Evolutionary conservation across 2,797 vertebrate genomes (phyloP).

Genomic region (Sebastes elongatus): DNA sequence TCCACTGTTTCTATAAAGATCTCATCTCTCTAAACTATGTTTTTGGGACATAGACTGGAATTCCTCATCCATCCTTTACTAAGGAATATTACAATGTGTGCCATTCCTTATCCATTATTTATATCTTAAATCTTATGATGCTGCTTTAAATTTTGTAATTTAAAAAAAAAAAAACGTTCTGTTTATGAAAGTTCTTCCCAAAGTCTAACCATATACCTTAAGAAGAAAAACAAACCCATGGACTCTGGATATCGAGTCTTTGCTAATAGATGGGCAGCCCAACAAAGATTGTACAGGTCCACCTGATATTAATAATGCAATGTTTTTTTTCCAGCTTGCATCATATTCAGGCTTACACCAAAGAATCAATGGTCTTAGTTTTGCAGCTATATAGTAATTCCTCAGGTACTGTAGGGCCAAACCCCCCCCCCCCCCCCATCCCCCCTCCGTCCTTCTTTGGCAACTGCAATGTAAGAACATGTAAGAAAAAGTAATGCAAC

Average conservation of each 20-base stretch:
- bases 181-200: background rate
- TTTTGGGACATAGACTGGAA: too few relatives aligned
- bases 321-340: background rate
- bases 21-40: too few relatives aligned
- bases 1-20: too few relatives aligned
- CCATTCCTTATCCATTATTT: background rate
- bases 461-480: background rate
- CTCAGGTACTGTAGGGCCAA: background rate
- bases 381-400: background rate
- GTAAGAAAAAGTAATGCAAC: background rate
- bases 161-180: background rate
- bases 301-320: background rate
- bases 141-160: background rate
- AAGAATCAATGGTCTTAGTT: background rate
- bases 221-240: background rate
- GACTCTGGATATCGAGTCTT: background rate
- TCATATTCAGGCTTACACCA: background rate
- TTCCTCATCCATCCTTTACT: background rate
- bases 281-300: background rate
- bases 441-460: background rate
- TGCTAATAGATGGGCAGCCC: background rate
- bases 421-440: rapidly evolving
- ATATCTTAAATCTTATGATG: background rate
- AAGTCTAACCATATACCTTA: background rate
- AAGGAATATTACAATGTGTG: background rate